phyloP scores from a whole-genome alignment of 2,888 invertebrate genomes.

The Ectobius pallidus region DNA sequence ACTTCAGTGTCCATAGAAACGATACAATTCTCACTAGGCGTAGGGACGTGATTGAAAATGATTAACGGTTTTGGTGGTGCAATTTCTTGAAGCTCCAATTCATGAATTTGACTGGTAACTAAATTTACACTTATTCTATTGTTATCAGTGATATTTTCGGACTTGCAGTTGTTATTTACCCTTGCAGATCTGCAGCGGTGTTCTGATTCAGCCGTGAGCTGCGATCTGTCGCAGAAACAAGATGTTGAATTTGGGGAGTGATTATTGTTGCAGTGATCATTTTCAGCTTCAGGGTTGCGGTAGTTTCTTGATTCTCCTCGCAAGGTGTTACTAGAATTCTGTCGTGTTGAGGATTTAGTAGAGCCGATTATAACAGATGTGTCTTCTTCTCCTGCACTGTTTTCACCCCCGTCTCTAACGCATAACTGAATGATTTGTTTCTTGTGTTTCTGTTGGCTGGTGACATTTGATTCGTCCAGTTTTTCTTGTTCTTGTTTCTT shows the following conservation, averaged over 20 bases:
- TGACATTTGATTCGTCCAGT: background rate
- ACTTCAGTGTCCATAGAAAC: background rate
- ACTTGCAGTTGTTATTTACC: background rate
- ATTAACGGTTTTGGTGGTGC: background rate
- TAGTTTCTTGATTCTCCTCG: background rate
- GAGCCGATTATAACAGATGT: background rate
- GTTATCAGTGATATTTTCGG: background rate
- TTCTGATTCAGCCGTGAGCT: background rate
- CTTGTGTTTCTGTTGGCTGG: background rate
- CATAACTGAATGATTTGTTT: conserved; percentile 11
- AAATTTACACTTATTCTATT: background rate
- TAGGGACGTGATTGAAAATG: background rate
- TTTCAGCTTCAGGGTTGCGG: background rate
- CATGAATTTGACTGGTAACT: background rate
- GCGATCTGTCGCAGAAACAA: background rate
- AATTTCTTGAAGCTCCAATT: background rate
- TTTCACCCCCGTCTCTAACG: background rate
- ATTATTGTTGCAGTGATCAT: background rate
- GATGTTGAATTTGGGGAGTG: background rate
- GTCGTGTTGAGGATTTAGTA: background rate
- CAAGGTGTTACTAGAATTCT: background rate
- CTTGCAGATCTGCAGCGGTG: background rate
- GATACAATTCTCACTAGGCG: background rate
- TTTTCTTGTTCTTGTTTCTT: background rate
- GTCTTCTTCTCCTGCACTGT: background rate